phyloP scores from a whole-genome alignment of 2,888 invertebrate species.

The Holacanthella duospinosa region DNA sequence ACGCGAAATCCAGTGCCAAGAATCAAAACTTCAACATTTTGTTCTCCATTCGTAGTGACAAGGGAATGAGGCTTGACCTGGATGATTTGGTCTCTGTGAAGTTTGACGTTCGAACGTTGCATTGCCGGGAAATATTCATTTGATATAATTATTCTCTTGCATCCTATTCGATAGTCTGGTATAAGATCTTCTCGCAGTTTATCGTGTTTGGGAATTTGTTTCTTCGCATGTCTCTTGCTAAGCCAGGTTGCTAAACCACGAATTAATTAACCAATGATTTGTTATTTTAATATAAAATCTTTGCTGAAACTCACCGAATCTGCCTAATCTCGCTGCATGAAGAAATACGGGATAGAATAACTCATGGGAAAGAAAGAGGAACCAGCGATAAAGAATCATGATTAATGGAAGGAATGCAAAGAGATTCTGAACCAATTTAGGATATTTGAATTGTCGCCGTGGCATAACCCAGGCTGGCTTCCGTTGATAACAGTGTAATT shows the following conservation, averaged over 20 bases:
- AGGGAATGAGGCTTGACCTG: constrained; percentile 4
- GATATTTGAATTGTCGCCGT: constrained; percentile 2
- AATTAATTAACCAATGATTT: not conserved
- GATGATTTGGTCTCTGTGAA: constrained; percentile 3
- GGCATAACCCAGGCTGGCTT: constrained; percentile 19
- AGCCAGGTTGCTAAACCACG: not conserved
- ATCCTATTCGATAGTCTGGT: constrained; percentile 28
- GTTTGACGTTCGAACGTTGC: constrained; percentile 17
- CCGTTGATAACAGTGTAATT: constrained; percentile 19
- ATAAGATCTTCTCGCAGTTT: constrained; percentile 9
- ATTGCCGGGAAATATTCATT: constrained; percentile 24
- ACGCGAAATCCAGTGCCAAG: constrained; percentile 30
- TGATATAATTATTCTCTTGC: constrained; percentile 26
- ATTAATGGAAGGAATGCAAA: constrained; percentile 19
- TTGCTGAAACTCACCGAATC: not conserved
- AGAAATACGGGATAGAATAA: not conserved
- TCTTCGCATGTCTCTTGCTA: not conserved
- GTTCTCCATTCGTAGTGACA: not conserved
- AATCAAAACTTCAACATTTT: constrained; percentile 20
- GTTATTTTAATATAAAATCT: not conserved
- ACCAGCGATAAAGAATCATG: constrained; percentile 12
- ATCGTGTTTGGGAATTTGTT: constrained; percentile 5
- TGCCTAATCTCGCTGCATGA: not conserved
- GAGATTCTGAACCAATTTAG: constrained; percentile 9
- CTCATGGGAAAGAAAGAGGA: constrained; percentile 10